Percentiles rank a stretch among this genome's conserved stretches.
Conservation (phyloP, 2,113 vertebrate species). For the Sinocyclocheilus grahami region DNA sequence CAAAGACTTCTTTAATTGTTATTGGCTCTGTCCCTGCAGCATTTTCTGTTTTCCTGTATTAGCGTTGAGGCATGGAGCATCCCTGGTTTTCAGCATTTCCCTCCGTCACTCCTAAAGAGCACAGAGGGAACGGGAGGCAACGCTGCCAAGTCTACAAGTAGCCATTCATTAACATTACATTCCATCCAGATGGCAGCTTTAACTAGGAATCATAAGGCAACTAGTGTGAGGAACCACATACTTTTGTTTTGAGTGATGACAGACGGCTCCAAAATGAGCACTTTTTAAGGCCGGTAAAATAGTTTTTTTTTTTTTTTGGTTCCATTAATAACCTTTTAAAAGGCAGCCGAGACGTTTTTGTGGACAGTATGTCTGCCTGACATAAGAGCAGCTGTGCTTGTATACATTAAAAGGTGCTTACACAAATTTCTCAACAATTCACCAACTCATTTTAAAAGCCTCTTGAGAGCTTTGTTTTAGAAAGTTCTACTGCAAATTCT, state of each 20-base stretch:
- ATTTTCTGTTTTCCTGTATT: slow-evolving; percentile 44
- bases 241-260: slow-evolving; percentile 3
- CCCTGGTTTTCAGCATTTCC: slow-evolving; percentile 30
- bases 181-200: slow-evolving; percentile 25
- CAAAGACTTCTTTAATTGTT: slow-evolving; percentile 24
- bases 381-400: neutral
- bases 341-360: neutral
- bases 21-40: slow-evolving; percentile 18
- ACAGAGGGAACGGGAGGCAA: slow-evolving; percentile 14
- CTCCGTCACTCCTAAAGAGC: slow-evolving; percentile 27
- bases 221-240: slow-evolving; percentile 12
- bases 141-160: slow-evolving; percentile 21
- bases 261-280: slow-evolving; percentile 5
- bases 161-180: slow-evolving; percentile 34
- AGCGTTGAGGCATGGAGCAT: neutral
- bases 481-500: neutral
- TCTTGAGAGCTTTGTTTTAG: neutral
- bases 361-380: neutral
- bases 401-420: neutral
- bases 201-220: neutral
- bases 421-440: neutral
- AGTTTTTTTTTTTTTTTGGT: neutral
- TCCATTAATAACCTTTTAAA: slow-evolving; percentile 23
- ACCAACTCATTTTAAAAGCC: neutral
- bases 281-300: neutral